These are phyloP conservation scores for Catharus bicknelli DNA, from an alignment of 2,113 vertebrate species.

Conservation along the genomic window DNA sequence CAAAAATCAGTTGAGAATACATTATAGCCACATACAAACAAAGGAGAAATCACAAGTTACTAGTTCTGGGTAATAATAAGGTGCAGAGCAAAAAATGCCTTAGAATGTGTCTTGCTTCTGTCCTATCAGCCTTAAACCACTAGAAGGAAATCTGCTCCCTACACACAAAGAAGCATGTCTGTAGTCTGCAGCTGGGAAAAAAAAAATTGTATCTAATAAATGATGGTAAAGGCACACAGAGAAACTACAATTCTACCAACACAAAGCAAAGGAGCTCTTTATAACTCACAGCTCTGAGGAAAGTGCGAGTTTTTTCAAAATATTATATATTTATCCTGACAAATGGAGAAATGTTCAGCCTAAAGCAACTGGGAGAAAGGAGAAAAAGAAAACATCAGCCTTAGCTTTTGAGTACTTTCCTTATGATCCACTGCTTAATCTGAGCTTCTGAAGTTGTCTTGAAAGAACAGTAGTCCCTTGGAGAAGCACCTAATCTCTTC, in stretches of 20 bases:
- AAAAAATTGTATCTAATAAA: neutral
- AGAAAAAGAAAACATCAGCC: neutral
- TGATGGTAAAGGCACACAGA: neutral
- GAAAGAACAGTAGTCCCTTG: neutral
- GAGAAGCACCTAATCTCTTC: neutral
- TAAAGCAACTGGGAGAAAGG: neutral
- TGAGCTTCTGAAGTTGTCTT: conserved; percentile 6
- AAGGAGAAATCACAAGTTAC: neutral
- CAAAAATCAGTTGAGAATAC: neutral
- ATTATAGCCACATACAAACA: neutral
- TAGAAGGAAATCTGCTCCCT: neutral
- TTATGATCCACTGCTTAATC: neutral
- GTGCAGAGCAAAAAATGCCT: neutral
- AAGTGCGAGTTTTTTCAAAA: neutral
- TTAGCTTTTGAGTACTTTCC: neutral
- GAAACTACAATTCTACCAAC: neutral
- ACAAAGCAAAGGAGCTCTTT: neutral
- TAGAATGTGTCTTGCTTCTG: neutral
- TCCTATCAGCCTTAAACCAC: neutral
- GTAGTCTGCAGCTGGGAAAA: neutral
- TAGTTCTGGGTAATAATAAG: neutral
- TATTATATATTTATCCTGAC: neutral
- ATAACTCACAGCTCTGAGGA: neutral
- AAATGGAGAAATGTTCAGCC: neutral
- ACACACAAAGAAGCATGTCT: neutral